phyloP scores from a whole-genome alignment of 2,113 vertebrate species.

The Peromyscus californicus region DNA sequence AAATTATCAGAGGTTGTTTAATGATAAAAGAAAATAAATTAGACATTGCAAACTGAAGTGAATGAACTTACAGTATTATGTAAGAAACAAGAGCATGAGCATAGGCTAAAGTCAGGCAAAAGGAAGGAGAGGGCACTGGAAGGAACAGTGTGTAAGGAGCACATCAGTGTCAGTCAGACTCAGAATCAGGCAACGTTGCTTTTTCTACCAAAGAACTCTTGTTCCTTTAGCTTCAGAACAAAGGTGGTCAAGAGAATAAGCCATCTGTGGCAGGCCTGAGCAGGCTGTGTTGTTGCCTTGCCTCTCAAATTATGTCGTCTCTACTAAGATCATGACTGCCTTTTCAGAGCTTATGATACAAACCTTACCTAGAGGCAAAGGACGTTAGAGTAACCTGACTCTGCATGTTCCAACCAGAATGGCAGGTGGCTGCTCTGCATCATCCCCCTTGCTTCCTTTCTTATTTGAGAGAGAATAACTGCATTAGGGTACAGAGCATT shows the following conservation, averaged over 20 bases:
- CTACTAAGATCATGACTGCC: neutral
- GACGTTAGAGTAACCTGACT: neutral
- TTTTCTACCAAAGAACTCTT: neutral
- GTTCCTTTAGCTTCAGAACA: neutral
- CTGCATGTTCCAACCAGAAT: neutral
- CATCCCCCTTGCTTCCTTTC: neutral
- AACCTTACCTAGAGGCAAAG: slow-evolving; percentile 25
- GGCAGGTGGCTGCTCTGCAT: neutral
- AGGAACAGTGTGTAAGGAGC: neutral
- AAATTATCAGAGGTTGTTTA: slow-evolving; percentile 21
- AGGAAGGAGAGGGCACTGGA: neutral
- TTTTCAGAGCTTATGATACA: neutral
- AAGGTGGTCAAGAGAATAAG: neutral
- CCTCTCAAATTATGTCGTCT: neutral
- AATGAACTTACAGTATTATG: slow-evolving; percentile 9
- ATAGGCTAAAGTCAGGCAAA: neutral
- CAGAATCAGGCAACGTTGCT: neutral
- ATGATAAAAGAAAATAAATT: neutral
- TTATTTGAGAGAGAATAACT: slow-evolving; percentile 39
- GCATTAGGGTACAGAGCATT: neutral
- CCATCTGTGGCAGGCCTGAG: neutral
- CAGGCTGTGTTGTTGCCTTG: neutral
- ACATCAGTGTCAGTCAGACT: neutral
- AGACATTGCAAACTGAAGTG: neutral
- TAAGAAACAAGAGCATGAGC: neutral